Evolutionary conservation across 2,113 vertebrate genomes (phyloP).

Genomic region (Sinocyclocheilus anophthalmus): DNA sequence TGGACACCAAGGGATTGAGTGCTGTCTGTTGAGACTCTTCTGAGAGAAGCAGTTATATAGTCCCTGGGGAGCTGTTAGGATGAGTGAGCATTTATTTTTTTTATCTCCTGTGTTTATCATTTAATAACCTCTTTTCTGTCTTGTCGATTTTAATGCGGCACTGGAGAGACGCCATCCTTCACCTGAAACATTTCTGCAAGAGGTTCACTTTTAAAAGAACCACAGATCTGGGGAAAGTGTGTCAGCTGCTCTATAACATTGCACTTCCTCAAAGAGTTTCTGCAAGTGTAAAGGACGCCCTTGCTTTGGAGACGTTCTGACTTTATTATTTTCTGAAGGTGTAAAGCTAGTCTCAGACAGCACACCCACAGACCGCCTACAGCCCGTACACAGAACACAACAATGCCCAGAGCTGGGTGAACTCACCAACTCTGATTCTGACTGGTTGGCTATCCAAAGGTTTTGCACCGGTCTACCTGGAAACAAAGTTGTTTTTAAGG

Average conservation of each 20-base stretch:
- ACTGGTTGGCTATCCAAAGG: background rate
- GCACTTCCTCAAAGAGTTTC: background rate
- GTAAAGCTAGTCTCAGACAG: conserved; percentile 10
- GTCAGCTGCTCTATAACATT: background rate
- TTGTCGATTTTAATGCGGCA: background rate
- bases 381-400: background rate
- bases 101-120: conserved; percentile 29
- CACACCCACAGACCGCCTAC: conserved; percentile 6
- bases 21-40: conserved; percentile 1
- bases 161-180: background rate
- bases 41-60: conserved; percentile 17
- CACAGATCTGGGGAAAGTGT: background rate
- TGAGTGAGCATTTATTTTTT: conserved; percentile 41
- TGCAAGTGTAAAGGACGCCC: background rate
- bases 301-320: background rate
- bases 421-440: background rate
- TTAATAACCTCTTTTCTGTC: conserved; percentile 22
- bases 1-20: background rate
- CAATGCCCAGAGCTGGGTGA: background rate
- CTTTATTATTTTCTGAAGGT: background rate
- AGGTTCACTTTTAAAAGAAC: background rate
- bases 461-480: background rate
- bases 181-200: background rate
- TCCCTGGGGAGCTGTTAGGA: conserved; percentile 25
- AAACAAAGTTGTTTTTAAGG: background rate